These are phyloP conservation scores for Macrobrachium nipponense DNA, from an alignment of 1,140 invertebrate genomes.

Conservation along the genomic window DNA sequence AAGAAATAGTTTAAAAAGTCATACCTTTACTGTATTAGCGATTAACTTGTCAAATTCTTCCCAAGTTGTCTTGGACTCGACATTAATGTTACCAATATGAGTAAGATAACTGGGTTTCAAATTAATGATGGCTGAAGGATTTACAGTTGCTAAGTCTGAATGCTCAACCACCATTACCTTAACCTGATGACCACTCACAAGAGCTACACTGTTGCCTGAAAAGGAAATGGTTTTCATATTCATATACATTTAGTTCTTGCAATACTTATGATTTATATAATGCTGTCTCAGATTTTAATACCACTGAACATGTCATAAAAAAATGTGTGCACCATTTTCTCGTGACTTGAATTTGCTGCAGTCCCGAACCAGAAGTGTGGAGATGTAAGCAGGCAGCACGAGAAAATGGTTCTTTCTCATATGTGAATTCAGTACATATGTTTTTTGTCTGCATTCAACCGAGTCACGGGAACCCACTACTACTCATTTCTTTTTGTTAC, in stretches of 20 bases:
- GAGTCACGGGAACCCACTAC: too few species aligned
- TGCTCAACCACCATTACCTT: slow-evolving; percentile 39
- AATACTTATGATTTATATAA: too few species aligned
- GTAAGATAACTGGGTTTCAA: slow-evolving; percentile 11
- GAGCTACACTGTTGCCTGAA: slow-evolving; percentile 11
- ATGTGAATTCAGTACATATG: too few species aligned
- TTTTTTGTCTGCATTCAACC: too few species aligned
- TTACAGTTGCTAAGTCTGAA: background rate
- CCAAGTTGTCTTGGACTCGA: slow-evolving; percentile 51
- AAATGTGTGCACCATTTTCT: too few species aligned
- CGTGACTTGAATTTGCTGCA: too few species aligned
- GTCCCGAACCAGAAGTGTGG: too few species aligned
- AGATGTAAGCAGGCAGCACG: too few species aligned
- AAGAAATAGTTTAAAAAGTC: background rate
- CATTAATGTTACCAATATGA: slow-evolving; percentile 43
- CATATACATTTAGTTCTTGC: background rate
- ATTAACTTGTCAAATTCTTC: slow-evolving; percentile 34
- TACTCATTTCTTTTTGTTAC: too few species aligned
- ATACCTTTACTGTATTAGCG: slow-evolving; percentile 35
- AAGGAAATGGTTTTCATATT: background rate
- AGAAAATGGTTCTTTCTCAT: too few species aligned
- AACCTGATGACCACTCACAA: slow-evolving; percentile 8
- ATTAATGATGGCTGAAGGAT: background rate
- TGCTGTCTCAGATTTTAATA: too few species aligned
- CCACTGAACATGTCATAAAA: too few species aligned